A percentile compares a stretch with the other conserved stretches of the same genome.
These are phyloP conservation scores for Anableps anableps DNA, from an alignment of 2,797 vertebrate species.

Conservation along the genomic window DNA sequence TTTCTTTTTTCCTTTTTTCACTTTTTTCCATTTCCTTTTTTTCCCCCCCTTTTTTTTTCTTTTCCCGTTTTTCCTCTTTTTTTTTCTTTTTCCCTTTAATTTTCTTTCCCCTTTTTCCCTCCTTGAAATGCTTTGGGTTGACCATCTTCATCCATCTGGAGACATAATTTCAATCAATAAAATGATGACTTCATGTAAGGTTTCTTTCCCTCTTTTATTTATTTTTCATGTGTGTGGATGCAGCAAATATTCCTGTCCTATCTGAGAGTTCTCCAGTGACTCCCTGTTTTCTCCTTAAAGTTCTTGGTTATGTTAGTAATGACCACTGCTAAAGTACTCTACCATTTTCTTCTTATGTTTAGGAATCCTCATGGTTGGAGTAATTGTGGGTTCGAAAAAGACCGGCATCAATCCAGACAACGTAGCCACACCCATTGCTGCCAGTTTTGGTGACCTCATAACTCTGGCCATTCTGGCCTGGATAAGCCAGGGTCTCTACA, in stretches of 20 bases:
- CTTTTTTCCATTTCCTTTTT: background rate
- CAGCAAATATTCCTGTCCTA: background rate
- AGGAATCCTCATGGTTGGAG: conserved; percentile 98
- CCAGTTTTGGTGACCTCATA: conserved; percentile 97
- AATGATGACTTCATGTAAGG: too few species aligned
- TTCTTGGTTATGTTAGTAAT: background rate
- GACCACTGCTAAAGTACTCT: background rate
- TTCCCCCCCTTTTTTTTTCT: background rate
- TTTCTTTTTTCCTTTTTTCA: background rate
- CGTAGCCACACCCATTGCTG: conserved; percentile 95
- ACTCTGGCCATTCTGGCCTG: conserved; percentile 94
- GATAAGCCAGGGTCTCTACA: conserved; percentile 96
- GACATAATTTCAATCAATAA: too few species aligned
- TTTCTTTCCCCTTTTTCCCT: background rate
- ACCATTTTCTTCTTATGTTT: background rate
- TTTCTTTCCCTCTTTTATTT: too few species aligned
- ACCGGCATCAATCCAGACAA: conserved; percentile 98
- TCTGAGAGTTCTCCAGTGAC: background rate
- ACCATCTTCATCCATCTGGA: background rate
- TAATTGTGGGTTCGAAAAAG: conserved; percentile 97
- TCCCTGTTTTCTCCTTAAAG: background rate
- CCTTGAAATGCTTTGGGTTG: background rate
- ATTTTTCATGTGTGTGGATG: too few species aligned
- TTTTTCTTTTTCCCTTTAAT: background rate
- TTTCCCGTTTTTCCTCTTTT: background rate